Conservation (phyloP, 2,113 vertebrate genomes). For the Oncorhynchus keta region DNA sequence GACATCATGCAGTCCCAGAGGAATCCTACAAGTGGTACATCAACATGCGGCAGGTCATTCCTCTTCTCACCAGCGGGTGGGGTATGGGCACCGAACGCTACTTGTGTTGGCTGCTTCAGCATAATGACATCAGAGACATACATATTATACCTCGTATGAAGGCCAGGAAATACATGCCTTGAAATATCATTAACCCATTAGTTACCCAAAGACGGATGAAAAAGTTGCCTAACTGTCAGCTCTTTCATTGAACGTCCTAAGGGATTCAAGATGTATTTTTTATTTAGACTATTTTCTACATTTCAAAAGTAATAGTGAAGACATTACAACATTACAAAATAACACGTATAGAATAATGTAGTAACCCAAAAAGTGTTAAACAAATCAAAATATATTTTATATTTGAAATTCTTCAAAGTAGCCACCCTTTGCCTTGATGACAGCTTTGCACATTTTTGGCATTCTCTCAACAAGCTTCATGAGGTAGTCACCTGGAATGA, state of each 20-base stretch:
- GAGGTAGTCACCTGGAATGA: no score
- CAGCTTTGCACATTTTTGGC: no score
- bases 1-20: constrained; percentile 71
- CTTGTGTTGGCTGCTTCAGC: constrained; percentile 77
- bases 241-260: background rate
- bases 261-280: no score
- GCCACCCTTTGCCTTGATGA: no score
- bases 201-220: background rate
- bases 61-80: constrained; percentile 76
- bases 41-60: constrained; percentile 67
- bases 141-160: constrained; percentile 79
- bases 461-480: no score
- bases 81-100: constrained; percentile 80
- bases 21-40: constrained; percentile 78
- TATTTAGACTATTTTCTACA: background rate
- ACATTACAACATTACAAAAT: no score
- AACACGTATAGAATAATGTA: no score
- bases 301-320: background rate
- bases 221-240: background rate
- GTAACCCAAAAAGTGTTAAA: no score
- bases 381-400: no score
- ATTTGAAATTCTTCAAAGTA: no score
- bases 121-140: constrained; percentile 74
- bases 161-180: constrained; percentile 74
- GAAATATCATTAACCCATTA: constrained; percentile 18